Conservation (phyloP, 2,888 invertebrate genomes). For the Diaphora mendica region DNA sequence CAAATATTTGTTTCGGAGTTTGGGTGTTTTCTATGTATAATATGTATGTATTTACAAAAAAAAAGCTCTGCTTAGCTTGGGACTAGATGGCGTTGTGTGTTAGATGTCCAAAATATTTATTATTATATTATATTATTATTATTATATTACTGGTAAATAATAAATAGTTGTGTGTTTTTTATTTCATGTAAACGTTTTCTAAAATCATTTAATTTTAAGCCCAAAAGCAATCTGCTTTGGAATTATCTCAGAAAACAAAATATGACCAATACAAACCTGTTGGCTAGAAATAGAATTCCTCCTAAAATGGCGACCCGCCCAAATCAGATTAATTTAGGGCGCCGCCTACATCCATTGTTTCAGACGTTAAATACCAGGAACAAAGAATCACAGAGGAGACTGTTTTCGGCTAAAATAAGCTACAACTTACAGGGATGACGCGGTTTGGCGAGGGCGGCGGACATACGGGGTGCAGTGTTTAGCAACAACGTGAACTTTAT, state of each 20-base stretch:
- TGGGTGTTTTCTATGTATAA: no score
- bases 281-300: slow-evolving; percentile 14
- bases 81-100: no score
- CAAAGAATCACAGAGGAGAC: slow-evolving; percentile 62
- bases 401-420: slow-evolving; percentile 35
- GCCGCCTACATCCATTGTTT: slow-evolving; percentile 83
- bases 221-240: neutral
- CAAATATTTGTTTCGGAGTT: no score
- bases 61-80: no score
- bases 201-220: neutral
- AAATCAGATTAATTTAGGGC: slow-evolving; percentile 56
- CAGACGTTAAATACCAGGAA: slow-evolving; percentile 73
- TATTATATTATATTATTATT: no score
- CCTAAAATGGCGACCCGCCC: slow-evolving; percentile 53
- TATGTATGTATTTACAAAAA: no score
- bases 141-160: neutral
- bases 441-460: slow-evolving; percentile 32
- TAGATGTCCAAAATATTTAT: no score
- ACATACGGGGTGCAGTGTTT: slow-evolving; percentile 5
- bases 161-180: neutral
- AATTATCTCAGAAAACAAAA: neutral
- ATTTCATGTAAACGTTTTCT: neutral
- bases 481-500: neutral
- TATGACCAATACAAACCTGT: neutral
- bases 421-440: slow-evolving; percentile 46